These are phyloP conservation scores for Aurelia sp. DNA, from an alignment of 30 jellyfish, hydroid and myxozoan species.

Conservation along the genomic window DNA sequence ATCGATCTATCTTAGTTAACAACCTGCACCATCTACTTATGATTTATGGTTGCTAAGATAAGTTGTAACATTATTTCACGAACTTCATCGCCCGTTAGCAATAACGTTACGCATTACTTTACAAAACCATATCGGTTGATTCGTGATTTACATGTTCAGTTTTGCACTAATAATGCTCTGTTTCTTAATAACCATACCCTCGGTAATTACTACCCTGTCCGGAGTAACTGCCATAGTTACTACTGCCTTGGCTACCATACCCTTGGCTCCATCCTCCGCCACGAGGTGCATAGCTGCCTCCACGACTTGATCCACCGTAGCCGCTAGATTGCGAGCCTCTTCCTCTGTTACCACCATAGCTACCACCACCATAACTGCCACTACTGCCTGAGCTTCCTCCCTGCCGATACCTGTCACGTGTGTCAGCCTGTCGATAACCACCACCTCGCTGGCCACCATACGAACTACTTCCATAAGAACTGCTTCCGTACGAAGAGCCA, in stretches of 20 bases:
- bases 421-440: not conserved
- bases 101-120: no score
- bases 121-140: no score
- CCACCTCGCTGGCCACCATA: not conserved
- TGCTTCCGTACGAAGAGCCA: conserved; percentile 76
- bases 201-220: conserved; percentile 60
- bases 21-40: no score
- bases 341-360: conserved; percentile 59
- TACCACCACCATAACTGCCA: conserved; percentile 32
- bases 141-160: no score
- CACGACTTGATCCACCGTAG: conserved; percentile 66
- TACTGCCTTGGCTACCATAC: conserved; percentile 58
- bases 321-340: conserved; percentile 78
- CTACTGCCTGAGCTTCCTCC: conserved; percentile 63
- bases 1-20: no score
- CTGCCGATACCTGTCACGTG: conserved; percentile 60
- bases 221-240: conserved; percentile 66
- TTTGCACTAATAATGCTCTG: not conserved
- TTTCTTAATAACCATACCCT: conserved; percentile 21
- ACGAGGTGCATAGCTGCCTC: conserved; percentile 46
- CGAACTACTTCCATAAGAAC: conserved; percentile 2
- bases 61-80: no score
- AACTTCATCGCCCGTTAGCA: no score
- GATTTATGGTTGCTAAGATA: no score
- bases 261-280: conserved; percentile 93